Base-by-base conservation (phyloP, 2,113 vertebrate genomes). In the Scomber japonicus region DNA sequence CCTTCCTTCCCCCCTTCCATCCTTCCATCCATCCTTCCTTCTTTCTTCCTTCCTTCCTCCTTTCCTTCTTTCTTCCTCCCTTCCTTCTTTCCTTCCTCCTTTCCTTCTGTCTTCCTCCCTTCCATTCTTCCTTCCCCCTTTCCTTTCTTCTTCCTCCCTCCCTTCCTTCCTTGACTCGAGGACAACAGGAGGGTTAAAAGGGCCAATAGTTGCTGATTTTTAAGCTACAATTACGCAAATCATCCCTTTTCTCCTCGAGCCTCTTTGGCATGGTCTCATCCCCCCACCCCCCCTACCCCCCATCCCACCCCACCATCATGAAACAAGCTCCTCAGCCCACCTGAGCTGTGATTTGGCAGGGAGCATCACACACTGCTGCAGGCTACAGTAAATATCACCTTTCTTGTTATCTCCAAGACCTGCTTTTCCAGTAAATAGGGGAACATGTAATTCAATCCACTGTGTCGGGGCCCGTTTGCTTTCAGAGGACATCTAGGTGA, bases 381-480 rank as follows among this genome's bases (percentile, higher is more conserved):
- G 89, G 89, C 89, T 55, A 76, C 91, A 85, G 85, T 82, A 94
- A 95, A 95, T 94, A 95, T 95, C 94, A 91, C 91, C 94, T 95
- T 95, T 94, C 95, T 91, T 84, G 84, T 92, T 93, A 94, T 94
- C 94, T 93, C 82, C 83, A 88, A 83, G 91, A 94, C 92, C 88
- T 86, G 92, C 92, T 94, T 93, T 95, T 94, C 94, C 94, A 89
- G 94, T 95, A 95, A 95, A 94, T 60, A 90, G 79, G 73, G 86
- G 85, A 89, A 91, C 80, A 78, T 89, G 94, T 93, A 95, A 95
- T 88, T 88, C 83, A 91, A 95, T 93, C 88, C 15, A 53, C 79
- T 62, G 64, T 80, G 86, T 88, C 55, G 80, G 77, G 80, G 81
- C 89, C 91, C 91, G 79, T 92, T 93, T 88, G 88, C 94, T 92